phyloP scores from a whole-genome alignment of 2,888 invertebrate genomes.

The Cephus sareptanus region DNA sequence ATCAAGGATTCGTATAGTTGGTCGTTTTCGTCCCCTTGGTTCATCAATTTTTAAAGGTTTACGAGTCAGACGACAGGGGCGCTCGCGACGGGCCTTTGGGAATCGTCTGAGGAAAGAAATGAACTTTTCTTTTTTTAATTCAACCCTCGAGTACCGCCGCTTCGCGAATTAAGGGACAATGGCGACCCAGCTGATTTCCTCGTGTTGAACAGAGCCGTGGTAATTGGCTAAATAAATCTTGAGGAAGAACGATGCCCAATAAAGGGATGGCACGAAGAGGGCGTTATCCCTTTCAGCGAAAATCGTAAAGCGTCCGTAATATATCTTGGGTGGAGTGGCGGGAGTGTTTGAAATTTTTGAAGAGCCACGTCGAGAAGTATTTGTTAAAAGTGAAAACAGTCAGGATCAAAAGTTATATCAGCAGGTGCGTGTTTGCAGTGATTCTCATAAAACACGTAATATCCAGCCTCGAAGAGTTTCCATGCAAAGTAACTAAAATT shows the following conservation, averaged over 20 bases:
- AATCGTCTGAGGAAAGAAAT: neutral
- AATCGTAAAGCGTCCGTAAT: neutral
- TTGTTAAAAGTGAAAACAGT: neutral
- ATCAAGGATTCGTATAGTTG: neutral
- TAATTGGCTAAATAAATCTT: conserved; percentile 52
- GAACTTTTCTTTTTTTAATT: conserved; percentile 1
- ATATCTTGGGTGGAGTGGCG: neutral
- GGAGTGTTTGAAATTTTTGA: neutral
- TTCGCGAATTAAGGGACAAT: conserved; percentile 1
- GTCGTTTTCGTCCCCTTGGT: neutral
- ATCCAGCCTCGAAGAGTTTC: conserved; percentile 16
- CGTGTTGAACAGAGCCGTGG: conserved; percentile 44
- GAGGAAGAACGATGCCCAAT: conserved; percentile 50
- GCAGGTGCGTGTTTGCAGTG: conserved; percentile 23
- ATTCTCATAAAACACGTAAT: conserved; percentile 24
- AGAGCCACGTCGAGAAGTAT: neutral
- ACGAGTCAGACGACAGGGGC: neutral
- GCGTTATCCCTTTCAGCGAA: conserved; percentile 36
- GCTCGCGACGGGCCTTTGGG: neutral
- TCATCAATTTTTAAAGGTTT: neutral
- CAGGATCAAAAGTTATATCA: neutral
- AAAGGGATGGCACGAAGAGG: conserved; percentile 51
- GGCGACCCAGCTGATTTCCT: conserved; percentile 24
- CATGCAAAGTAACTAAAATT: neutral
- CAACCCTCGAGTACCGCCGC: neutral